Percentiles rank a stretch among this genome's conserved stretches.
These are phyloP conservation scores for Dascillus cervinus DNA, from an alignment of 2,888 invertebrate species.

Conservation along the genomic window DNA sequence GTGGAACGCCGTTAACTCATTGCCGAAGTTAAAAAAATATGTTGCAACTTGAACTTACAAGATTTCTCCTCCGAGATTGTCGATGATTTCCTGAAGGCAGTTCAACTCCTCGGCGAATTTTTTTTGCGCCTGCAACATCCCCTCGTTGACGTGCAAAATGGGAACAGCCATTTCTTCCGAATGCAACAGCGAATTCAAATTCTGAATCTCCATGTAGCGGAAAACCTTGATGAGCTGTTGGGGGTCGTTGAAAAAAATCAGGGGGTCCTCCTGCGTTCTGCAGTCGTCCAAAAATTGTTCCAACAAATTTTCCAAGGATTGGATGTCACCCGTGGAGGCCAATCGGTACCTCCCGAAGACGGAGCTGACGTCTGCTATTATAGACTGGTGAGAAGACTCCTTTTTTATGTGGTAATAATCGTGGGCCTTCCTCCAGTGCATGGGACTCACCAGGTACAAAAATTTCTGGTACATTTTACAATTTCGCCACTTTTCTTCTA, in stretches of 20 bases:
- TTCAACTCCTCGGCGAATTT: constrained; percentile 37
- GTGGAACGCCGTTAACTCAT: no score
- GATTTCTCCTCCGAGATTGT: constrained; percentile 40
- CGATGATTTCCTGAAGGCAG: constrained; percentile 38
- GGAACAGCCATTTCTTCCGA: constrained; percentile 50
- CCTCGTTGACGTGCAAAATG: constrained; percentile 44
- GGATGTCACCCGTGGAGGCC: constrained; percentile 18
- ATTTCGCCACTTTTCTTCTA: constrained; percentile 55
- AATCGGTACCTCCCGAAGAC: constrained; percentile 17
- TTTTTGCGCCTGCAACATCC: constrained; percentile 42
- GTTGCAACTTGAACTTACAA: constrained; percentile 22
- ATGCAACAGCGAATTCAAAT: constrained; percentile 54
- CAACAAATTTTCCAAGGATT: constrained; percentile 37
- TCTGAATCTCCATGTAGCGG: constrained; percentile 53
- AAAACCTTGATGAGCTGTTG: constrained; percentile 51
- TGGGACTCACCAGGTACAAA: constrained; percentile 58
- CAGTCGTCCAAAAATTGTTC: constrained; percentile 46
- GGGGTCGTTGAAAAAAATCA: constrained; percentile 51
- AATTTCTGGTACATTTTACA: constrained; percentile 61
- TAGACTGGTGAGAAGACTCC: constrained; percentile 2
- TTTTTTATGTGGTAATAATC: constrained; percentile 34
- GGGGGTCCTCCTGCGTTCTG: constrained; percentile 41
- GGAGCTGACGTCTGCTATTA: constrained; percentile 5
- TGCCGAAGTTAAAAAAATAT: no score
- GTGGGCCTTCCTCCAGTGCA: constrained; percentile 50